phyloP scores from a whole-genome alignment of 2,888 invertebrate species.

The Polymixis lichenea region DNA sequence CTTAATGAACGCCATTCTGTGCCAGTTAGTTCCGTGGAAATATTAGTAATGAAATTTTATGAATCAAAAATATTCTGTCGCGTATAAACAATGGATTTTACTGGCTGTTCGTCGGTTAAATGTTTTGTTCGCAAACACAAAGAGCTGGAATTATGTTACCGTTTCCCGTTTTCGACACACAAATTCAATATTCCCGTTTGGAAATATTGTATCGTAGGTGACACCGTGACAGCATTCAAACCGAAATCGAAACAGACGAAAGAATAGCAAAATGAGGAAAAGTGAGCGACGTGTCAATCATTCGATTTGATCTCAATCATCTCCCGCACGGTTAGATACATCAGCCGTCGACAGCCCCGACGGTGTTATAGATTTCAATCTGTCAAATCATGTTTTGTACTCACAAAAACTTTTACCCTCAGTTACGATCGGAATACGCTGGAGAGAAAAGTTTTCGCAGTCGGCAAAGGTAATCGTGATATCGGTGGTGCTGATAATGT shows the following conservation, averaged over 20 bases:
- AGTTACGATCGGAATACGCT: slow-evolving; percentile 59
- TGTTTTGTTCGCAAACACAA: slow-evolving; percentile 50
- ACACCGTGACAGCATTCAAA: slow-evolving; percentile 46
- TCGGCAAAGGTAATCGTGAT: slow-evolving; percentile 50
- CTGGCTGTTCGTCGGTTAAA: slow-evolving; percentile 38
- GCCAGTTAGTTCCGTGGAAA: slow-evolving; percentile 66
- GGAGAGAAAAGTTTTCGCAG: slow-evolving; percentile 61
- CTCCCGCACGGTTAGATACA: slow-evolving; percentile 50
- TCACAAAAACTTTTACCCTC: slow-evolving; percentile 60
- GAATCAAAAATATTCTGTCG: slow-evolving; percentile 54
- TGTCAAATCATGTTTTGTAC: slow-evolving; percentile 69
- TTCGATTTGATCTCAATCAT: slow-evolving; percentile 64
- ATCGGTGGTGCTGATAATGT: slow-evolving; percentile 38
- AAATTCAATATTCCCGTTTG: slow-evolving; percentile 48
- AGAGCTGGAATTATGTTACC: slow-evolving; percentile 49
- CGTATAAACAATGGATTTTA: slow-evolving; percentile 45
- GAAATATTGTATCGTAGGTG: slow-evolving; percentile 50
- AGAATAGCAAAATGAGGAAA: slow-evolving; percentile 56
- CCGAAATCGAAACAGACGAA: slow-evolving; percentile 57
- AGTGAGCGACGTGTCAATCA: slow-evolving; percentile 59
- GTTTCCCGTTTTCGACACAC: slow-evolving; percentile 38
- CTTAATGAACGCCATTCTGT: slow-evolving; percentile 70
- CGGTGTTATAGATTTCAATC: slow-evolving; percentile 72
- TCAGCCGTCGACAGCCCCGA: slow-evolving; percentile 50
- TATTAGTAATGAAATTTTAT: slow-evolving; percentile 64